Evolutionary conservation across 1,140 invertebrate species (phyloP).

Genomic region (Brachionus asplanchnoidis): DNA sequence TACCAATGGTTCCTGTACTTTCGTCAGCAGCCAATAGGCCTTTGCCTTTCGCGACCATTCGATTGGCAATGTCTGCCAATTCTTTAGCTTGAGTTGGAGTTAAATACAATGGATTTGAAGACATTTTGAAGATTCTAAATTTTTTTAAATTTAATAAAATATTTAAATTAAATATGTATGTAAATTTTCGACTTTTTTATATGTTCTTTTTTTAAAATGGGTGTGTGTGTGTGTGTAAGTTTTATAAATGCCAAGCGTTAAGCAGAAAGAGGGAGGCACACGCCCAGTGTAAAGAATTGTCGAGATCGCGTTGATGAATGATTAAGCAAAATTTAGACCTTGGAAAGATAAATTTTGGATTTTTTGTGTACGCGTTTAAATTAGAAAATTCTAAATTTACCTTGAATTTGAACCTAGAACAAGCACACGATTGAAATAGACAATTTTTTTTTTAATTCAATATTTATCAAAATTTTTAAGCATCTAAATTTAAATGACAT

Average conservation of each 20-base stretch:
- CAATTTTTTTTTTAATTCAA: neutral
- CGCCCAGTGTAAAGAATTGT: neutral
- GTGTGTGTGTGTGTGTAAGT: neutral
- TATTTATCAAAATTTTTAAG: neutral
- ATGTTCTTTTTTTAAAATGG: neutral
- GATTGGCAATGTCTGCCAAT: slow-evolving; percentile 75
- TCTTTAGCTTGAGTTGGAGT: slow-evolving; percentile 79
- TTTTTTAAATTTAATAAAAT: neutral
- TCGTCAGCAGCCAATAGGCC: slow-evolving; percentile 65
- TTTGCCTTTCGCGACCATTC: slow-evolving; percentile 83
- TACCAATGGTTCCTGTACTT: slow-evolving; percentile 61
- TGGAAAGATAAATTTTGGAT: neutral
- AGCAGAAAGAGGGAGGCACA: neutral
- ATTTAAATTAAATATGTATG: neutral
- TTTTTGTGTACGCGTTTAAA: neutral
- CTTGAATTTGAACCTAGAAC: neutral
- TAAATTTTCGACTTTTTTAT: neutral
- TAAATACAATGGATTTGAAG: slow-evolving; percentile 35
- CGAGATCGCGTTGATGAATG: neutral
- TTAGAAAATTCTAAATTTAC: neutral
- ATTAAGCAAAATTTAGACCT: neutral
- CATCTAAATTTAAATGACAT: neutral
- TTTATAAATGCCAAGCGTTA: neutral
- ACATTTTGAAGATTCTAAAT: slow-evolving; percentile 20
- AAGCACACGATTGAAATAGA: neutral